Evolutionary conservation across 2,888 invertebrate species (phyloP).

Genomic region (Ennomos fuscantarius): DNA sequence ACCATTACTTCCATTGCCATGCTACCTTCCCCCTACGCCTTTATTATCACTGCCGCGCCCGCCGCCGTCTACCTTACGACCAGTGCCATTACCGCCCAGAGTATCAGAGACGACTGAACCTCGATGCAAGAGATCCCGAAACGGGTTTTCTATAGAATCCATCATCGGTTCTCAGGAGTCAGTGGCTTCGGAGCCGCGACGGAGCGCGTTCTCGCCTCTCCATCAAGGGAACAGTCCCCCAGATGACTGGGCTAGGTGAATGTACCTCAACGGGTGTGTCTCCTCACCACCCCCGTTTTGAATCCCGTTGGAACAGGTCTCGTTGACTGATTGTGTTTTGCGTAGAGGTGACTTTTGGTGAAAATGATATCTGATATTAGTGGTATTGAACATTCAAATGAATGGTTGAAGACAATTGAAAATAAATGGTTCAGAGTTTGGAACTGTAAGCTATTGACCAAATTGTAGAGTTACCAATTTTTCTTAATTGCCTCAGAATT

Average conservation of each 20-base stretch:
- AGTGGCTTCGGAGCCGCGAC: conserved; percentile 62
- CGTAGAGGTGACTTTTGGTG: conserved; percentile 21
- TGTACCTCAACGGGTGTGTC: conserved; percentile 68
- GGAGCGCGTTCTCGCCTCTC: conserved; percentile 89
- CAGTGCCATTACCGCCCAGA: conserved; percentile 83
- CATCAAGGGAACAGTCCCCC: conserved; percentile 72
- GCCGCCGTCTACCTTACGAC: conserved; percentile 87
- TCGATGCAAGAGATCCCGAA: conserved; percentile 81
- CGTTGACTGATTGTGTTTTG: conserved; percentile 52
- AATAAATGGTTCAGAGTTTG: conserved; percentile 9
- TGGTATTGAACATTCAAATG: conserved; percentile 36
- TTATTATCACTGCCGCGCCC: conserved; percentile 82
- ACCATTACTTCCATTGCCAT: conserved; percentile 82
- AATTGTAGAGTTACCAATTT: conserved; percentile 28
- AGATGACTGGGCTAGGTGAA: conserved; percentile 89
- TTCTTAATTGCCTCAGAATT: conserved; percentile 5
- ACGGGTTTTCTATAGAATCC: conserved; percentile 87
- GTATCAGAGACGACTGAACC: conserved; percentile 76
- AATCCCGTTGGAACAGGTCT: conserved; percentile 53
- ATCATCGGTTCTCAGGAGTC: conserved; percentile 82
- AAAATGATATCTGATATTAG: no score
- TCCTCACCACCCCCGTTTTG: conserved; percentile 63
- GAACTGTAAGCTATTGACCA: conserved; percentile 20
- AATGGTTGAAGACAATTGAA: no score
- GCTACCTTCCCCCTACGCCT: conserved; percentile 82